Percentiles rank a stretch among this genome's conserved stretches.
Evolutionary conservation across 2,113 vertebrate species (phyloP).

Genomic region (Mellivora capensis): DNA sequence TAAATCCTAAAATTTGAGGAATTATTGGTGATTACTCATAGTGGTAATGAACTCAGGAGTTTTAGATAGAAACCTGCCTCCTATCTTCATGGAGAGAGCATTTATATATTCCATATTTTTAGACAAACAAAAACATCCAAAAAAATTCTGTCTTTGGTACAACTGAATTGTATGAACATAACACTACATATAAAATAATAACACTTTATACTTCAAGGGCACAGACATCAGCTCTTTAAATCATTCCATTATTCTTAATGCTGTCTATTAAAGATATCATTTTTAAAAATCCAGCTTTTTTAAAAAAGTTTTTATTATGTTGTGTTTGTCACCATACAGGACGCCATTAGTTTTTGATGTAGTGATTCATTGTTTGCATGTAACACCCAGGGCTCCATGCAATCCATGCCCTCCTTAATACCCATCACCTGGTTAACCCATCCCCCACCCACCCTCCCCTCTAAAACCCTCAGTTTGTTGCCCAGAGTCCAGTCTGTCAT

Average conservation of each 20-base stretch:
- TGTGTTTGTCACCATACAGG: too few relatives aligned
- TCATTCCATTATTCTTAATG: neutral
- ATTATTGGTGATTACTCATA: neutral
- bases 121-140: neutral
- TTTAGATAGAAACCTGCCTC: neutral
- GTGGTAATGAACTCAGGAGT: neutral
- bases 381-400: too few relatives aligned
- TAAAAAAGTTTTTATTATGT: too few relatives aligned
- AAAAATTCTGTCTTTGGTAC: neutral
- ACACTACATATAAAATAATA: neutral
- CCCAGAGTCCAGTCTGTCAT: too few relatives aligned
- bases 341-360: too few relatives aligned
- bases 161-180: neutral
- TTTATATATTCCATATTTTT: neutral
- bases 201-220: neutral
- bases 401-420: too few relatives aligned
- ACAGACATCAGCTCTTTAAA: neutral
- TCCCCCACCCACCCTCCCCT: too few relatives aligned
- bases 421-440: too few relatives aligned
- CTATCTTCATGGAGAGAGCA: neutral
- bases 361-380: too few relatives aligned
- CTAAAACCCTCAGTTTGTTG: too few relatives aligned
- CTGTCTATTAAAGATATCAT: neutral
- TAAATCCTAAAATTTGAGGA: neutral
- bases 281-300: neutral